Evolutionary conservation across 2,888 invertebrate genomes (phyloP), one percentile per base, ranked within the genome.

Genomic region (Drosophila birchii): DNA sequence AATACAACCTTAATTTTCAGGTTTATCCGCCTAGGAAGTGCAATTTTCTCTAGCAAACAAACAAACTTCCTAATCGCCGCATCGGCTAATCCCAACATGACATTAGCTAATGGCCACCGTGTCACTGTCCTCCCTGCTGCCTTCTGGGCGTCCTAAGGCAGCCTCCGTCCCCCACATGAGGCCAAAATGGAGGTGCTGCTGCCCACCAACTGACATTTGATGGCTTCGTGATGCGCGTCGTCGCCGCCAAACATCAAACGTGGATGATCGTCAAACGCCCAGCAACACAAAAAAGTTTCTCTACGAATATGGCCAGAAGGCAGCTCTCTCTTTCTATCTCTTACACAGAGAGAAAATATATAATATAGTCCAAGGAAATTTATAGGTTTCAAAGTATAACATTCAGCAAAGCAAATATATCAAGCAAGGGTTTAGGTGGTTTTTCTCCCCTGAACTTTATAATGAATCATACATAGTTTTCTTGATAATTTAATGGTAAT

Each of bases 171-270:
- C 29, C 56, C 44, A 49, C 49, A 38, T 51, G 62, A 39, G 47
- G 26, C 39, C 26, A 23, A 38, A 18, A 58, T 68, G 76, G 39
- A 38, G 60, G 29, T 73, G 66, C 61, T 68, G 66, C 61, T 74
- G 53, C 64, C 64, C 58, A 55, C 54, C 79, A 83, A 76, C 78
- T 81, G 83, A 87, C 85, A 82, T 84, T 87, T 87, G 87, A 84
- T 84, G 87, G 82, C 78, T 80, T 85, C 83, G 82, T 87, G 83
- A 85, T 85, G 87, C 80, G 72, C 69, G 68, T 61, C 54, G 67
- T 64, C 64, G 74, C 74, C 83, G 78, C 77, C 68, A 73, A 82
- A 84, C 82, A 80, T 87, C 83, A 84, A 84, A 87, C 87, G 84
- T 66, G 58, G 49, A 75, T 62, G 49, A 75, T 62, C 80, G 60